Base-by-base conservation (phyloP, 2,113 vertebrate species). In the Notothenia coriiceps region DNA sequence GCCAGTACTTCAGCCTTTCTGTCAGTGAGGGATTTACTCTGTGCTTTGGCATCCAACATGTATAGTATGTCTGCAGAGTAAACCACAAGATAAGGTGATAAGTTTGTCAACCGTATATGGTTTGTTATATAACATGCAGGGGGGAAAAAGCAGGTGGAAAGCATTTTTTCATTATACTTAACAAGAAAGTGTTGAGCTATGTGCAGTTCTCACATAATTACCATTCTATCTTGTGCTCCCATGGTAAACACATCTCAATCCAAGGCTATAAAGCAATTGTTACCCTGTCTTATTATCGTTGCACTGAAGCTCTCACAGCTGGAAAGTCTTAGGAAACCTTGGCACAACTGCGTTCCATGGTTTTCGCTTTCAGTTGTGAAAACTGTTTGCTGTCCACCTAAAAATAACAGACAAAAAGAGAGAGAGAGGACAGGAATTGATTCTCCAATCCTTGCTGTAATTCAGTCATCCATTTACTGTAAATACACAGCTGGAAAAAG, bases 381-480 rank as follows among this genome's bases (percentile, higher is more conserved):
- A 90, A 89, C 71, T 74, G 79, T 87, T 92, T 92, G 75, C 77
- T 68, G 63, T 87, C 70, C 65, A 77, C 59, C 82, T 86, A 89
- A 91, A 86, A 88, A 84, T 84, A 93, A 87, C 82, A 88, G 56
- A 71, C 17, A 77, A 44, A 69, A 57, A 57, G 50, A 60, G 51
- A 33, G 66, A 67, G 70, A 70, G 79, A 59, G 55, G 33, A 25
- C 18, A 68, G 86, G 54, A 71, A 72, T 75, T 83, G 80, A 88
- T 86, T 86, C 72, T 70, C 63, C 74, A 62, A 47, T 71, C 55
- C 71, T 75, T 17, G 14, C 60, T 80, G 83, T 93, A 91, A 92
- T 88, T 90, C 86, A 88, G 84, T 87, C 86, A 92, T 76, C 82
- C 84, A 82, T 86, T 88, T 84, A 86, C 79, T 89, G 89, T 91